phyloP scores from a whole-genome alignment of 2,797 vertebrate species.

The Ceryle rudis region DNA sequence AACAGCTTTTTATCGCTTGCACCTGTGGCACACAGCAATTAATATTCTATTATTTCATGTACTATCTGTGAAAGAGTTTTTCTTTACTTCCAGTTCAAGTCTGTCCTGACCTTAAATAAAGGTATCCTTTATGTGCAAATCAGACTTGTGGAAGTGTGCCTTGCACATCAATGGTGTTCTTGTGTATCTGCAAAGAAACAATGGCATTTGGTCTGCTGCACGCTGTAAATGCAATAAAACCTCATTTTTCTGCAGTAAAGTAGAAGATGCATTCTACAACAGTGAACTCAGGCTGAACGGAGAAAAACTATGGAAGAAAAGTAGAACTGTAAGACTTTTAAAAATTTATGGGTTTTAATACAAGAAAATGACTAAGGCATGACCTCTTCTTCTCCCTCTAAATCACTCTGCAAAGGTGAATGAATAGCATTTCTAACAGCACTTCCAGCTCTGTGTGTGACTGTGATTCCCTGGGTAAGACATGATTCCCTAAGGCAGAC shows the following conservation, averaged over 20 bases:
- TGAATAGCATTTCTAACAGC: background rate
- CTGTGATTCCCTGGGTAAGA: background rate
- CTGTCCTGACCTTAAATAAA: background rate
- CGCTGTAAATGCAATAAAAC: conserved; percentile 45
- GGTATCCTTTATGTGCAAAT: background rate
- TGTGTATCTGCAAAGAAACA: conserved; percentile 19
- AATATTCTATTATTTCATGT: background rate
- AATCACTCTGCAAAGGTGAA: background rate
- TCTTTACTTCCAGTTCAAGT: background rate
- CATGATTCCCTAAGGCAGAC: background rate
- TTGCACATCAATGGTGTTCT: background rate
- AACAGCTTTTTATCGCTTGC: background rate
- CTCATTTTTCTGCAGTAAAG: conserved; percentile 84
- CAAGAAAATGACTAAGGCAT: background rate
- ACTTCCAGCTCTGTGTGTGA: background rate
- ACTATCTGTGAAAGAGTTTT: background rate
- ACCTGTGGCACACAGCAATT: background rate
- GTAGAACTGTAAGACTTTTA: conserved; percentile 87
- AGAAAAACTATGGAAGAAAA: conserved; percentile 94
- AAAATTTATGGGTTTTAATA: background rate
- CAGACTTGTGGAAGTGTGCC: background rate
- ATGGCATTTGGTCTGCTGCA: background rate
- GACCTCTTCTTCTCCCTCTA: background rate
- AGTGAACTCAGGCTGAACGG: conserved; percentile 92
- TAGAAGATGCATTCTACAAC: conserved; percentile 94